Percentiles rank a stretch among this genome's conserved stretches.
Evolutionary conservation across 2,113 vertebrate genomes (phyloP).

Genomic region (Tragelaphus scriptus): DNA sequence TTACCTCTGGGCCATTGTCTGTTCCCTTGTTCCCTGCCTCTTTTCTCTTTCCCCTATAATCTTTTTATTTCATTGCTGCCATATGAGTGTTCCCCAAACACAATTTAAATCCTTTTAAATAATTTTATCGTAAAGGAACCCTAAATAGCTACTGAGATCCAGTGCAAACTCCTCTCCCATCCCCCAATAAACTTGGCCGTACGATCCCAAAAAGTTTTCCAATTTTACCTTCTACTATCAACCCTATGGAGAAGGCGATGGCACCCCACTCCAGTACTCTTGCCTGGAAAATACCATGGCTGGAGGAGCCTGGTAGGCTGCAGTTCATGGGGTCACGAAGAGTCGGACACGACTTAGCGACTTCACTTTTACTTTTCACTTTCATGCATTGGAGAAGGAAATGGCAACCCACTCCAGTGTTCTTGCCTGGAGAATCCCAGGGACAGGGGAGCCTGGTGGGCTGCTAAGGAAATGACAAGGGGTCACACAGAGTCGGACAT

Average conservation of each 20-base stretch:
- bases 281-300: neutral
- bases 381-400: neutral
- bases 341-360: rapidly evolving
- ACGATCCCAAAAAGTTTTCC: neutral
- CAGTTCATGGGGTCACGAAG: rapidly evolving
- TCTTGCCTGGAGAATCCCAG: too few relatives aligned
- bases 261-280: neutral
- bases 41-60: neutral
- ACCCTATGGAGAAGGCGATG: neutral
- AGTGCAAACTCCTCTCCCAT: neutral
- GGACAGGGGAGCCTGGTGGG: too few relatives aligned
- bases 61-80: neutral
- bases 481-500: neutral
- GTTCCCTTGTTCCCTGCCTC: neutral
- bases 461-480: too few relatives aligned
- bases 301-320: rapidly evolving
- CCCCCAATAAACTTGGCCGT: neutral
- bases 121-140: neutral
- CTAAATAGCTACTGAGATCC: neutral
- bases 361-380: neutral
- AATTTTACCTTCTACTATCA: neutral
- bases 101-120: neutral
- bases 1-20: neutral
- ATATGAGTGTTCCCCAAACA: neutral
- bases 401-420: neutral